These are phyloP conservation scores for Neodiprion lecontei DNA, from an alignment of 1,140 invertebrate species.

Conservation along the genomic window DNA sequence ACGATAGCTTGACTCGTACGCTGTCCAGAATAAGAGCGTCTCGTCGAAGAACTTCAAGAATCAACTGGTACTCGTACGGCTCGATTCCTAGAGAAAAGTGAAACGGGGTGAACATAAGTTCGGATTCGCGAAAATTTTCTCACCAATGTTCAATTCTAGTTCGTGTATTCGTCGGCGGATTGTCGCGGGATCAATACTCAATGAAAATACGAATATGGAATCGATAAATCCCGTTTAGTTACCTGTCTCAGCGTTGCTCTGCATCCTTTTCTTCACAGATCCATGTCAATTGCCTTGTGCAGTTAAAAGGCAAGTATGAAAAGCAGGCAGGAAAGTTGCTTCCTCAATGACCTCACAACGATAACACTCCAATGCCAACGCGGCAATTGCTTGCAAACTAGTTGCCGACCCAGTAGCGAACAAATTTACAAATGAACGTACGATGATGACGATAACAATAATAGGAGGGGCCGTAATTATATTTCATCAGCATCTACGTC, in stretches of 20 bases:
- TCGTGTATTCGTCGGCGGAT: too few relatives aligned
- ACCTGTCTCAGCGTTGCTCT: too few relatives aligned
- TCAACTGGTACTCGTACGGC: neutral
- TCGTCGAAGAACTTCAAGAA: conserved; percentile 13
- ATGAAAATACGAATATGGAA: too few relatives aligned
- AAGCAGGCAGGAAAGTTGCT: too few relatives aligned
- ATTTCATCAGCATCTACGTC: neutral
- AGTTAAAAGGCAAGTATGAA: too few relatives aligned
- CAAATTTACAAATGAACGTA: neutral
- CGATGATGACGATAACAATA: neutral
- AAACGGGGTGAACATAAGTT: neutral
- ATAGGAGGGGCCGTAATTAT: neutral
- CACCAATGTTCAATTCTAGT: too few relatives aligned
- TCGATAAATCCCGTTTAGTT: too few relatives aligned
- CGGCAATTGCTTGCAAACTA: neutral
- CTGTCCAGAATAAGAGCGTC: neutral
- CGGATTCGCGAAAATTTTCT: too few relatives aligned
- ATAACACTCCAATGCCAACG: neutral
- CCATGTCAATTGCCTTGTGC: too few relatives aligned
- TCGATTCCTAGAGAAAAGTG: neutral
- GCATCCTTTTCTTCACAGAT: too few relatives aligned
- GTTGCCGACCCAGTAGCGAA: neutral
- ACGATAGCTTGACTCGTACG: conserved; percentile 5
- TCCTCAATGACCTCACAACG: neutral
- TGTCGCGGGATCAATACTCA: too few relatives aligned